Evolutionary conservation across 1,140 invertebrate species (phyloP).

Genomic region (Hypothenemus hampei): DNA sequence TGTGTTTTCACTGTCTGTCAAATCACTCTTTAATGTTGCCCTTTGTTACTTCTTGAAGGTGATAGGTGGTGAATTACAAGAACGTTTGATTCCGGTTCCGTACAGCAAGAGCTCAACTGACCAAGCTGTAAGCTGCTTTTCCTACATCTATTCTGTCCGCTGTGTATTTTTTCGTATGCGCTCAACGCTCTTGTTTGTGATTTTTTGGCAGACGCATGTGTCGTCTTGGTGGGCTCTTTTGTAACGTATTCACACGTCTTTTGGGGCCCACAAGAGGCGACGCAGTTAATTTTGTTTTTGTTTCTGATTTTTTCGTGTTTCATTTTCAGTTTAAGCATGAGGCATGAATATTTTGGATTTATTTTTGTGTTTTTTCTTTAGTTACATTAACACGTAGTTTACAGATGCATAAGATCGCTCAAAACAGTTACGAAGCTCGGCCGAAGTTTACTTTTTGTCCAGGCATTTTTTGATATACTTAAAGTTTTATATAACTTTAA

Average conservation of each 20-base stretch:
- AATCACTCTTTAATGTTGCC: conserved; percentile 47
- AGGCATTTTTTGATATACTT: conserved; percentile 20
- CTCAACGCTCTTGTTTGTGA: conserved; percentile 43
- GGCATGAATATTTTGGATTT: conserved; percentile 31
- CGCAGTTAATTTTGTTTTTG: conserved; percentile 37
- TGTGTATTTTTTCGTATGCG: conserved; percentile 43
- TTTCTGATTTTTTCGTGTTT: conserved; percentile 27
- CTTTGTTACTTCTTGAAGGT: conserved; percentile 77
- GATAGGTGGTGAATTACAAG: conserved; percentile 99
- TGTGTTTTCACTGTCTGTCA: conserved; percentile 45
- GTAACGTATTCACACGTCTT: background rate
- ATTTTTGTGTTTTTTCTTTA: conserved; percentile 29
- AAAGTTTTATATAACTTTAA: too few species aligned
- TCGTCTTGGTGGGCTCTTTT: conserved; percentile 37
- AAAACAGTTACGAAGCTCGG: conserved; percentile 41
- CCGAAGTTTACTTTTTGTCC: conserved; percentile 27
- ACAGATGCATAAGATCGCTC: conserved; percentile 47
- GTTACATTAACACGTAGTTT: conserved; percentile 36
- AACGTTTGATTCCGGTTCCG: conserved; percentile 97
- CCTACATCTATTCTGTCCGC: conserved; percentile 49
- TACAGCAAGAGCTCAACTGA: conserved; percentile 99
- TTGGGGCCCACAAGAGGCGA: conserved; percentile 33
- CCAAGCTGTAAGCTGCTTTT: conserved; percentile 91
- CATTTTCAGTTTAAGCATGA: conserved; percentile 35
- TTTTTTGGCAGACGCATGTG: conserved; percentile 39